Conservation (phyloP, 2,113 vertebrate species). For the Paraplagusia blochii region DNA sequence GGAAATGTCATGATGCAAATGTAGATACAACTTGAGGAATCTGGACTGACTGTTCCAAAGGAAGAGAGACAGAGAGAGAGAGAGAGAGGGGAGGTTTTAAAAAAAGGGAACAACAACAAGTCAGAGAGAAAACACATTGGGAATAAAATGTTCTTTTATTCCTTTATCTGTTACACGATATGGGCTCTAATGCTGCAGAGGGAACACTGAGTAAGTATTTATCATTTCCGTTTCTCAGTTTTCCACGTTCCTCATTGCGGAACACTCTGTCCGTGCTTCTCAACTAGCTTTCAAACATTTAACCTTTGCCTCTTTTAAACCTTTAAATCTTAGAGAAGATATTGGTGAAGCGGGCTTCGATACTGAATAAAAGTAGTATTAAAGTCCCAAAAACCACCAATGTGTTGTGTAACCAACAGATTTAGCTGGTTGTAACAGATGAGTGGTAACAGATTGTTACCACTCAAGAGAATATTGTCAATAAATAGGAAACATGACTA, state of each 20-base stretch:
- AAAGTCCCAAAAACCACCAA: too few relatives aligned
- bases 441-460: too few relatives aligned
- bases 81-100: not conserved
- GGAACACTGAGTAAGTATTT: not conserved
- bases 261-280: not conserved
- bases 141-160: not conserved
- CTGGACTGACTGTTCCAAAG: not conserved
- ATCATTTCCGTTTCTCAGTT: not conserved
- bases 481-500: too few relatives aligned
- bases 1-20: slow-evolving; percentile 35
- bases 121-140: not conserved
- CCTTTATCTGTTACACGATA: not conserved
- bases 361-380: not conserved
- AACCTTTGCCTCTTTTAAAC: not conserved
- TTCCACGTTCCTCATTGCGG: not conserved
- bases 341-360: not conserved
- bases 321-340: not conserved
- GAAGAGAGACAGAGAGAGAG: not conserved
- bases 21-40: slow-evolving; percentile 30
- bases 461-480: too few relatives aligned
- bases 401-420: too few relatives aligned
- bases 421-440: too few relatives aligned
- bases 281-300: not conserved
- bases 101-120: not conserved
- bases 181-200: not conserved